Conservation (phyloP, 2,113 vertebrate genomes). For the Hipposideros armiger region DNA sequence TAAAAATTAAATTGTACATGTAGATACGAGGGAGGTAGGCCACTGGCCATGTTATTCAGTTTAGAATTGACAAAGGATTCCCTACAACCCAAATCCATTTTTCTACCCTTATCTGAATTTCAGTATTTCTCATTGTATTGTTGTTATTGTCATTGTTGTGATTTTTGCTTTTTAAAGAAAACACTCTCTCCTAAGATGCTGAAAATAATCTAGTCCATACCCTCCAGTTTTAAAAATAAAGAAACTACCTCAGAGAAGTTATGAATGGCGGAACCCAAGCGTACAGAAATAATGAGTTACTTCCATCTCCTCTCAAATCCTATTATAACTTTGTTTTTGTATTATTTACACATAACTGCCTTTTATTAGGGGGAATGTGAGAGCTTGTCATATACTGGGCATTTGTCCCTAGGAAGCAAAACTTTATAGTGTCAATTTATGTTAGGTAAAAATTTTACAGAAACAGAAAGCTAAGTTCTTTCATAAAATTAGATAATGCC, state of each 20-base stretch:
- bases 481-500: background rate
- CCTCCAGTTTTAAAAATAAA: slow-evolving; percentile 16
- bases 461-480: slow-evolving; percentile 10
- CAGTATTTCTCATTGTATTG: slow-evolving; percentile 5
- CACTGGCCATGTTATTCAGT: background rate
- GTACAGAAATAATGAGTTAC: slow-evolving; percentile 22
- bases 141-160: background rate
- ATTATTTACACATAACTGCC: slow-evolving; percentile 5
- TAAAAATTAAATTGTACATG: slow-evolving; percentile 20
- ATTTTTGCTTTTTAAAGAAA: slow-evolving; percentile 10
- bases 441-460: background rate
- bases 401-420: background rate
- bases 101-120: slow-evolving; percentile 27
- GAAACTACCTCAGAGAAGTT: slow-evolving; percentile 14
- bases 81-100: background rate
- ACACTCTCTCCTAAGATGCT: background rate
- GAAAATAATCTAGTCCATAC: background rate
- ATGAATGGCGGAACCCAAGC: slow-evolving; percentile 9
- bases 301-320: slow-evolving; percentile 8
- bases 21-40: background rate
- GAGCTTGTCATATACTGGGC: background rate
- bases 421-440: background rate
- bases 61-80: background rate
- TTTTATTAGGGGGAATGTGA: slow-evolving; percentile 11
- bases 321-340: background rate